A percentile compares a stretch with the other conserved stretches of the same genome.
Conservation (phyloP, 2,113 vertebrate genomes). For the Corynorhinus townsendii region DNA sequence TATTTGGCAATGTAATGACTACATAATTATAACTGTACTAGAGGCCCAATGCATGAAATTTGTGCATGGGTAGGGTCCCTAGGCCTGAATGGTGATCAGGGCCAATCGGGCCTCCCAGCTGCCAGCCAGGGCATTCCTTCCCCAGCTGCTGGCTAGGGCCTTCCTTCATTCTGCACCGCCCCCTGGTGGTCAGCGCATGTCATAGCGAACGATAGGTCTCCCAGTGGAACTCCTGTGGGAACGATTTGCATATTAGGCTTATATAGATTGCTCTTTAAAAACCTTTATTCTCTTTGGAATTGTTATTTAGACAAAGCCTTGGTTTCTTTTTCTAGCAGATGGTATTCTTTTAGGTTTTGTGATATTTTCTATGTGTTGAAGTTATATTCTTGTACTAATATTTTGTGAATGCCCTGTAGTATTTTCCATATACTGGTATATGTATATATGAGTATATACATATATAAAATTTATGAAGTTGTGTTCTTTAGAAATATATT, state of each 20-base stretch:
- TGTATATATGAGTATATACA: background rate
- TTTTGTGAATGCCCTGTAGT: background rate
- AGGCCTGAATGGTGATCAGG: too few relatives aligned
- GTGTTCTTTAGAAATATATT: background rate
- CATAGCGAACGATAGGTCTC: too few relatives aligned
- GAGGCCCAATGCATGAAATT: too few relatives aligned
- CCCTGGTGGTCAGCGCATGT: too few relatives aligned
- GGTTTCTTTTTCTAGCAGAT: background rate
- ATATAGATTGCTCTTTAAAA: background rate
- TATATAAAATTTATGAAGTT: background rate
- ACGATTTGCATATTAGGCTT: too few relatives aligned
- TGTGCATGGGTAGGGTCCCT: too few relatives aligned
- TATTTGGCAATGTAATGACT: background rate
- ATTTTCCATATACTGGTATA: background rate
- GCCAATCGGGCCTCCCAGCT: too few relatives aligned
- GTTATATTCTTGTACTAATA: background rate
- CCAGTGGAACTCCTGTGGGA: too few relatives aligned
- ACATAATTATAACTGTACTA: background rate
- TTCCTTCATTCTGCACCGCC: too few relatives aligned
- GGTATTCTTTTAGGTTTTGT: background rate
- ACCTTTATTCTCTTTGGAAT: background rate
- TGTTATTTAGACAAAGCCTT: background rate
- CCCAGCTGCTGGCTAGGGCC: too few relatives aligned
- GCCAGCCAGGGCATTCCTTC: too few relatives aligned
- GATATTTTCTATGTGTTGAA: background rate